phyloP scores from a whole-genome alignment of 2,113 vertebrate genomes.

The Gymnogyps californianus region DNA sequence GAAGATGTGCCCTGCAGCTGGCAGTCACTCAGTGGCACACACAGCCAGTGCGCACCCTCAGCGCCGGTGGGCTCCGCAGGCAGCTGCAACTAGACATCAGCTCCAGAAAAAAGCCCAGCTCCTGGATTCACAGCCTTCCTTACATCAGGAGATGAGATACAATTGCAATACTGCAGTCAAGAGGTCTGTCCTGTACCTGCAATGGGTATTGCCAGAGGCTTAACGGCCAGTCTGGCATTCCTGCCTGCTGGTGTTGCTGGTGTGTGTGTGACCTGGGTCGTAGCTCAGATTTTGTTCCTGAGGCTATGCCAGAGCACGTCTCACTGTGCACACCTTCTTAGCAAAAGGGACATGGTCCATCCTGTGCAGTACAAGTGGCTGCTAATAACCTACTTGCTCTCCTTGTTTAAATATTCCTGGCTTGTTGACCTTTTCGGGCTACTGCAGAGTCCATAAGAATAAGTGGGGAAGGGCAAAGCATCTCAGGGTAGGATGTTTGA shows the following conservation, averaged over 20 bases:
- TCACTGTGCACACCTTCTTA: not conserved
- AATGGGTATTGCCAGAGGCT: not conserved
- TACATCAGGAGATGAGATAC: not conserved
- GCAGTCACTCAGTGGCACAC: not conserved
- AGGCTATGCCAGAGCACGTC: not conserved
- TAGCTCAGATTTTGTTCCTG: not conserved
- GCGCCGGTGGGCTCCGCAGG: rapidly evolving
- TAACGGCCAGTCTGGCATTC: not conserved
- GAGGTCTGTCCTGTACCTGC: not conserved
- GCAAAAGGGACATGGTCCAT: not conserved
- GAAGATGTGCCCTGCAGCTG: not conserved
- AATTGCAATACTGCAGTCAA: not conserved
- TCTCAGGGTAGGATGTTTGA: not conserved
- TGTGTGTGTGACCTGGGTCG: not conserved
- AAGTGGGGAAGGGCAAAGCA: not conserved
- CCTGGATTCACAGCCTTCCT: not conserved
- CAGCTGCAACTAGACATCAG: not conserved
- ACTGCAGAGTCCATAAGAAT: not conserved
- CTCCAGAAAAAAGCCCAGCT: not conserved
- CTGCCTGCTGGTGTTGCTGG: not conserved
- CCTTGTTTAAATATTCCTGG: not conserved
- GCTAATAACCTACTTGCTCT: not conserved
- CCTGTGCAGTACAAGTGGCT: not conserved
- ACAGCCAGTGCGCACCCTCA: not conserved
- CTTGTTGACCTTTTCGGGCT: not conserved